phyloP scores from a whole-genome alignment of 2,888 invertebrate genomes.

The Cantharis flavilabris region DNA sequence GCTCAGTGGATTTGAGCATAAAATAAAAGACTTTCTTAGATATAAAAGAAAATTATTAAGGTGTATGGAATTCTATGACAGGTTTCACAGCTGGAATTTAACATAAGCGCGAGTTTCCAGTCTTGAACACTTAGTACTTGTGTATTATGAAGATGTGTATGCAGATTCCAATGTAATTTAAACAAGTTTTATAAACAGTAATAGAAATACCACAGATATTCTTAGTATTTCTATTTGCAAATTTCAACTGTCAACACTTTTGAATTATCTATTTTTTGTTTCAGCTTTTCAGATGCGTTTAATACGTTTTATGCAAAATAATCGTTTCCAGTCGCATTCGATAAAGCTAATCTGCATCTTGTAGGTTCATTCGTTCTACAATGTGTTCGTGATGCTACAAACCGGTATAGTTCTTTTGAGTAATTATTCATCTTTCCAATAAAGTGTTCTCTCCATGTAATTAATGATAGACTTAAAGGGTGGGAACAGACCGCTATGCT shows the following conservation, averaged over 20 bases:
- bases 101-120: slow-evolving; percentile 6
- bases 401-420: slow-evolving; percentile 17
- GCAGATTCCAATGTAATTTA: slow-evolving; percentile 11
- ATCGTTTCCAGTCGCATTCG: neutral
- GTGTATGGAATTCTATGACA: slow-evolving; percentile 12
- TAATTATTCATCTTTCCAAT: slow-evolving; percentile 26
- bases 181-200: slow-evolving; percentile 4
- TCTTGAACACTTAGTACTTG: neutral
- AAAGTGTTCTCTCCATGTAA: slow-evolving; percentile 20
- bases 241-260: slow-evolving; percentile 2
- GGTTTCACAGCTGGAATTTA: slow-evolving; percentile 16
- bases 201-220: neutral
- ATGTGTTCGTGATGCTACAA: neutral
- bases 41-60: neutral
- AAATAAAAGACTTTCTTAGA: neutral
- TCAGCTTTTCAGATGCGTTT: neutral
- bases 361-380: neutral
- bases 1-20: neutral
- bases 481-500: slow-evolving; percentile 20
- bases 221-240: slow-evolving; percentile 2
- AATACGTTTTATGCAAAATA: neutral
- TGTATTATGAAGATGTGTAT: slow-evolving; percentile 11
- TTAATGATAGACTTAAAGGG: slow-evolving; percentile 26
- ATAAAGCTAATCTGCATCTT: neutral
- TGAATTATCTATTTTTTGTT: neutral